Evolutionary conservation across 2,888 invertebrate genomes (phyloP), one percentile per base, ranked within the genome.

Genomic region (Selenia dentaria): DNA sequence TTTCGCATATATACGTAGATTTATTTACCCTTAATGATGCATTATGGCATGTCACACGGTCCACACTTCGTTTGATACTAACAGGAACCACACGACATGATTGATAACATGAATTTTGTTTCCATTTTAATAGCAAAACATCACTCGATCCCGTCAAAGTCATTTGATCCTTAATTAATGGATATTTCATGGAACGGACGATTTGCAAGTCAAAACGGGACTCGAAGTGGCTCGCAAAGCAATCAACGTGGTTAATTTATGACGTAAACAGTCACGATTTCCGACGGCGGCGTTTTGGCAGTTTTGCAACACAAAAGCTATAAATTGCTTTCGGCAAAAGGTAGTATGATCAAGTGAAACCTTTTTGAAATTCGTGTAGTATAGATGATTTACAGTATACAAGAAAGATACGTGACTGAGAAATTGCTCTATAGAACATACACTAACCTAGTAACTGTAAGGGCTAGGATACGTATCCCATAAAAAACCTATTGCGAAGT

Each of bases 231-330:
- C 59, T 57, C 53, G 58, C 58, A 61, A 64, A 64, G 62, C 64
- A 67, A 71, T 71, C 62, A 64, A 51, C 52, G 55, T 41, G 62
- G 61, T 63, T 67, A 68, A 73, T 71, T 74, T 70, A 74, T 67
- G 67, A 57, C 59, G 63, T 60, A 66, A 72, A 68, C 67, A 61
- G 54, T 65, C 57, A 67, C 63, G 37, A 66, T 62, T 64, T 41
- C 44, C 51, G 40, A 39, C 44, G 46, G 51, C n/a, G n/a, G n/a
- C 49, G 48, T 63, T 61, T 54, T 44, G 29, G 51, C 48, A 57
- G 59, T 65, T 67, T 62, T 58, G 58, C 43, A 33, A 54, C 54
- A 65, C 61, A 66, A 67, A 63, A 63, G 64, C 65, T 52, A 57
- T 67, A 64, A 65, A 72, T 72, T 60, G 61, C 55, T 59, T 43